Evolutionary conservation across 2,113 vertebrate genomes (phyloP).

Genomic region (Menidia beryllina): DNA sequence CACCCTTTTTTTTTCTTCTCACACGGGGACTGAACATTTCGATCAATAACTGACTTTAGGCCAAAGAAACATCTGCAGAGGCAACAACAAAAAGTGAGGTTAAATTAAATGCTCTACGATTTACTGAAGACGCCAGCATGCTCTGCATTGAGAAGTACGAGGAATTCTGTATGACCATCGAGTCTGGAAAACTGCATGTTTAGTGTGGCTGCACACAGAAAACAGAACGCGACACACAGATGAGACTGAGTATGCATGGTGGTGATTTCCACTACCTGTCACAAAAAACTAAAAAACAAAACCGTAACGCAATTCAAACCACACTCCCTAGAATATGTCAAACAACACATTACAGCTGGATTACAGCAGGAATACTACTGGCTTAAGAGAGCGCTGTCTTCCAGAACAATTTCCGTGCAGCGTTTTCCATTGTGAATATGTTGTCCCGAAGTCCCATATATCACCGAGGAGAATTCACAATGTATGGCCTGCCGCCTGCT

Average conservation of each 20-base stretch:
- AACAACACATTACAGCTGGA: constrained; percentile 13
- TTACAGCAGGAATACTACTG: constrained; percentile 10
- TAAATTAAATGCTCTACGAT: constrained; percentile 53
- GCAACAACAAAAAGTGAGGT: constrained; percentile 21
- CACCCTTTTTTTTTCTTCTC: constrained; percentile 19
- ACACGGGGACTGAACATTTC: constrained; percentile 58
- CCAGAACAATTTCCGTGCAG: not conserved
- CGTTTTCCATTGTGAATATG: not conserved
- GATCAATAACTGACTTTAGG: constrained; percentile 71
- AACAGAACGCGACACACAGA: not conserved
- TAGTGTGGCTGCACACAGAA: not conserved
- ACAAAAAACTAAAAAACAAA: constrained; percentile 11
- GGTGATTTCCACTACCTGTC: not conserved
- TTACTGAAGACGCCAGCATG: not conserved
- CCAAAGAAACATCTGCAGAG: constrained; percentile 58
- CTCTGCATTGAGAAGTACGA: constrained; percentile 6
- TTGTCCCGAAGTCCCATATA: constrained; percentile 21
- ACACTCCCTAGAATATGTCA: constrained; percentile 1
- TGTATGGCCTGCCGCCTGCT: constrained; percentile 25
- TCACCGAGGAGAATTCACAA: constrained; percentile 36
- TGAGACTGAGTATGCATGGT: not conserved
- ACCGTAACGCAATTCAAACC: not conserved
- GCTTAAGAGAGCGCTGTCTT: not conserved
- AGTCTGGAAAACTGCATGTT: not conserved
- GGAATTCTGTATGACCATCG: not conserved